Base-by-base conservation (phyloP, 2,113 vertebrate species). In the Phylloscopus trochiloides region DNA sequence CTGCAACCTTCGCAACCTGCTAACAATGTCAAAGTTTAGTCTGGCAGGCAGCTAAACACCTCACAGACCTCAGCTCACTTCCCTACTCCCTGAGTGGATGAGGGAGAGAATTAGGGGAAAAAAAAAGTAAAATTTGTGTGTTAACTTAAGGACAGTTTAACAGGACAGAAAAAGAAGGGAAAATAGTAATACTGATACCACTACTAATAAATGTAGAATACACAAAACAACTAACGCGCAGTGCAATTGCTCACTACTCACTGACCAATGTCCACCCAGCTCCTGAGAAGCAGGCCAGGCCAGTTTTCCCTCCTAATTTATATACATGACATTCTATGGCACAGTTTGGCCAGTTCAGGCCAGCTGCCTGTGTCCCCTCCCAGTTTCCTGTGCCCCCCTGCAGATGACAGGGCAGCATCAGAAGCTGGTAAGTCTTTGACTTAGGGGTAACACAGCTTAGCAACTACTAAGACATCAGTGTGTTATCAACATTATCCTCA, bases 11-110 rank as follows among this genome's bases (percentile, higher is more conserved):
- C 1, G 1, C 31, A 43, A 58, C 31, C 38, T 29, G 17, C 48
- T 48, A 58, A 71, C 14, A 29, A 75, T 7, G 18, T 28, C 20
- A 29, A 17, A 17, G n/a, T 65, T 87, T 71, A 82, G 66, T 26
- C 38, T 9, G 12, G 38, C 38, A 76, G 43, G 76, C 55, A 82
- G 43, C 29, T 47, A 4, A 57, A 26, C 20, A 47, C 14, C 24
- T 29, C 38, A 59, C 11, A 81, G n/a, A 67, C n/a, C 61, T 61
- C 21, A 34, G 29, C 54, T 68, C n/a, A 61, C 16, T 6, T 4
- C 7, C 10, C 28, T 3, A n/a, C 7, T 25, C n/a, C 24, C 17
- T 0, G 0, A 47, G 24, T 26, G n/a, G 16, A 67, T 12, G 2
- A 2, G 38, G 14, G 7, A 52, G 19, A 61, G 7, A 47, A 67